Percentiles rank a stretch among this genome's conserved stretches.
Evolutionary conservation across 2,113 vertebrate species (phyloP).

Genomic region (Phylloscopus trochilus): DNA sequence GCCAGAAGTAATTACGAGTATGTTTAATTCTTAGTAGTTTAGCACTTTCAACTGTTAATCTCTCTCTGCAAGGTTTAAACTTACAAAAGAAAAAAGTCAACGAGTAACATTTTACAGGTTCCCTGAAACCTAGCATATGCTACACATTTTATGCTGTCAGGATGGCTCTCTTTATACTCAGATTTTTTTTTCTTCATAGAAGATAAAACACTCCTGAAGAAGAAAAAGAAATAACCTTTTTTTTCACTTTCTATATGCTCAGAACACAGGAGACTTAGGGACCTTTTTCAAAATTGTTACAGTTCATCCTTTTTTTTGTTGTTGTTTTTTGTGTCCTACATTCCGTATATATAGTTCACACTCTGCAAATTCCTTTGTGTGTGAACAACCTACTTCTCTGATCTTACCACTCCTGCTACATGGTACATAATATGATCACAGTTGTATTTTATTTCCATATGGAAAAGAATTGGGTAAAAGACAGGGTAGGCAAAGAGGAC

Average conservation of each 20-base stretch:
- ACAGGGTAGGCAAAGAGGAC: background rate
- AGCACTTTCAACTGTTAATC: slow-evolving; percentile 33
- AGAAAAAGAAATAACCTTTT: background rate
- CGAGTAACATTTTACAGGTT: background rate
- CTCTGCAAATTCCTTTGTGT: background rate
- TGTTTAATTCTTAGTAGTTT: slow-evolving; percentile 38
- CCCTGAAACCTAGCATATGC: background rate
- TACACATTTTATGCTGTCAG: background rate
- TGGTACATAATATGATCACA: background rate
- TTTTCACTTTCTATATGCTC: background rate
- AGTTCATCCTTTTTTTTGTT: background rate
- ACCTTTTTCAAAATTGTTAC: background rate
- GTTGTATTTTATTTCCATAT: background rate
- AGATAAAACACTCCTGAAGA: background rate
- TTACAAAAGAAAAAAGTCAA: background rate
- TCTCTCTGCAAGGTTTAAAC: background rate
- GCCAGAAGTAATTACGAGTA: slow-evolving; percentile 24
- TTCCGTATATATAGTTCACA: background rate
- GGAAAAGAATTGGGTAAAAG: background rate
- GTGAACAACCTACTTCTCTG: background rate
- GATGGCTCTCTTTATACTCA: background rate
- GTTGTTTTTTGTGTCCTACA: background rate
- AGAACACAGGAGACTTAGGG: background rate
- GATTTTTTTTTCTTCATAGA: background rate
- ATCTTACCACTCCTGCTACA: background rate